Conservation (phyloP, 2,888 invertebrate genomes). For the Tholera decimalis region DNA sequence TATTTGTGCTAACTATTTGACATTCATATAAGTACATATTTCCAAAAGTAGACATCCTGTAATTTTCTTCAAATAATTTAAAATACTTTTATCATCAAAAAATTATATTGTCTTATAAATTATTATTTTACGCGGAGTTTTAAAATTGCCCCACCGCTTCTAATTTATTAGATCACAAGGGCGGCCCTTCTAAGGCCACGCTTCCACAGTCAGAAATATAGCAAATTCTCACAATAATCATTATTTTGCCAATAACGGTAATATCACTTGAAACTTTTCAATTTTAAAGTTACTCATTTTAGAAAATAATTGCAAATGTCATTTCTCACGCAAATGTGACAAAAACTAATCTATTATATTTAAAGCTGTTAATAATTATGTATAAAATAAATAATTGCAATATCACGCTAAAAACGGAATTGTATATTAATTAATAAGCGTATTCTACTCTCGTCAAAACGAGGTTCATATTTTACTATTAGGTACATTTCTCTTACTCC, state of each 20-base stretch:
- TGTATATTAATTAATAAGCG: conserved; percentile 53
- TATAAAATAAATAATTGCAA: conserved; percentile 50
- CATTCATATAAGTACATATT: conserved; percentile 42
- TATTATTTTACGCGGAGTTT: conserved; percentile 70
- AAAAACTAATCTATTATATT: conserved; percentile 24
- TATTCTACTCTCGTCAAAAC: conserved; percentile 46
- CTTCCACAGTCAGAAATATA: conserved; percentile 62
- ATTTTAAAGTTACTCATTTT: conserved; percentile 25
- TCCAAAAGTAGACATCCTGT: conserved; percentile 46
- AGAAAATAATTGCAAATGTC: conserved; percentile 23
- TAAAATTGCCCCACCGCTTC: conserved; percentile 78
- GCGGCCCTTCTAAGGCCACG: conserved; percentile 62
- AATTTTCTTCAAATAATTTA: conserved; percentile 80
- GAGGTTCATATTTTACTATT: conserved; percentile 36
- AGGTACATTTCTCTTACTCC: conserved; percentile 38
- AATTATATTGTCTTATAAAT: conserved; percentile 66
- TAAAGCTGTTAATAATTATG: conserved; percentile 39
- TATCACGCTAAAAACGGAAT: conserved; percentile 31
- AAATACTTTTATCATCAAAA: conserved; percentile 79
- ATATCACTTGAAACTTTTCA: conserved; percentile 21
- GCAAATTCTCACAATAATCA: conserved; percentile 32
- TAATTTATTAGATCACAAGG: conserved; percentile 70
- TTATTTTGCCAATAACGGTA: conserved; percentile 35
- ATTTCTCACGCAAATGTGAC: conserved; percentile 23
- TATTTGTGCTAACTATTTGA: conserved; percentile 26